Percentiles rank a stretch among this genome's conserved stretches.
Evolutionary conservation across 2,888 invertebrate genomes (phyloP).

Genomic region (Hartigia nigra): DNA sequence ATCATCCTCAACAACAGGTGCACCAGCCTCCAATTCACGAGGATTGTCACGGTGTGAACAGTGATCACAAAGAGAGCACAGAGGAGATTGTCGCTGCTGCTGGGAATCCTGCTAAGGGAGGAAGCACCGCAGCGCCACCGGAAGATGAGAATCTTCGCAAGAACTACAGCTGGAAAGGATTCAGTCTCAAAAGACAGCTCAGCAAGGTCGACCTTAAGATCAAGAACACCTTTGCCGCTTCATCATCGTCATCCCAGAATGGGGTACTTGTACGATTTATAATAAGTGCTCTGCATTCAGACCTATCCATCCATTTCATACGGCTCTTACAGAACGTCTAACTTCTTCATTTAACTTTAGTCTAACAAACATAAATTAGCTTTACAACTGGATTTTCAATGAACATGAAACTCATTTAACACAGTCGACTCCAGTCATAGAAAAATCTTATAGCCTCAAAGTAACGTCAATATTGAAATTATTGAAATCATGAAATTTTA

Average conservation of each 20-base stretch:
- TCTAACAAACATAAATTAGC: background rate
- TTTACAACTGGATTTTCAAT: background rate
- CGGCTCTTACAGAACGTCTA: background rate
- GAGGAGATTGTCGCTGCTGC: constrained; percentile 39
- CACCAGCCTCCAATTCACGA: constrained; percentile 32
- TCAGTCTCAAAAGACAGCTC: constrained; percentile 84
- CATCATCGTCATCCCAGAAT: constrained; percentile 54
- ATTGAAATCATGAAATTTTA: background rate
- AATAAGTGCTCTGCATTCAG: background rate
- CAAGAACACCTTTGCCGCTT: constrained; percentile 72
- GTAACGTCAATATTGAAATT: background rate
- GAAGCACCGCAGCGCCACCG: background rate
- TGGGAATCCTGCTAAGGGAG: constrained; percentile 11
- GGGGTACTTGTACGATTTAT: constrained; percentile 58
- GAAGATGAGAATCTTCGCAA: constrained; percentile 46
- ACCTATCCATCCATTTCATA: background rate
- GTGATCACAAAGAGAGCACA: constrained; percentile 41
- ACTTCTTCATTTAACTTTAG: background rate
- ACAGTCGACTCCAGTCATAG: background rate
- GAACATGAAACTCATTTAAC: background rate
- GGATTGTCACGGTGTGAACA: constrained; percentile 37
- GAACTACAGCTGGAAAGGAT: constrained; percentile 75
- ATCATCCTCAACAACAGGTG: constrained; percentile 43
- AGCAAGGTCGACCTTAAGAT: constrained; percentile 82
- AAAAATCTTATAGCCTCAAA: background rate